Evolutionary conservation across 2,113 vertebrate genomes (phyloP).

Genomic region (Nycticryphes semicollaris): DNA sequence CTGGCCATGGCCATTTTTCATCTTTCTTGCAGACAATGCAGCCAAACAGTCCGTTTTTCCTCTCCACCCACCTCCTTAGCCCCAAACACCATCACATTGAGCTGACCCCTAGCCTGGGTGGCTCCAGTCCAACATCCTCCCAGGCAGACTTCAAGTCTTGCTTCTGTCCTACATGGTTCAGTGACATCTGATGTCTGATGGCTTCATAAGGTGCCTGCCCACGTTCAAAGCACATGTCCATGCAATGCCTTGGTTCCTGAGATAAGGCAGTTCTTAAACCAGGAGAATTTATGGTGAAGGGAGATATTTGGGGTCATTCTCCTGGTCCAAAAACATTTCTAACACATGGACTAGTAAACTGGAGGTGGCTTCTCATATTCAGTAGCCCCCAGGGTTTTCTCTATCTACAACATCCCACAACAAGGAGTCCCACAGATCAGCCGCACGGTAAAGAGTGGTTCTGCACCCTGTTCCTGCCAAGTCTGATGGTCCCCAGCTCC

Average conservation of each 20-base stretch:
- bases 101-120: not conserved
- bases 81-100: not conserved
- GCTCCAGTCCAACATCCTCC: not conserved
- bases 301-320: not conserved
- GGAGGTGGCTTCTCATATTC: not conserved
- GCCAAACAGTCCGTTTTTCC: not conserved
- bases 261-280: not conserved
- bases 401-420: not conserved
- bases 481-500: not conserved
- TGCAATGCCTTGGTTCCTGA: not conserved
- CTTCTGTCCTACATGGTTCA: not conserved
- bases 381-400: not conserved
- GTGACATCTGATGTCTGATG: rapidly evolving
- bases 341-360: not conserved
- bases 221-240: not conserved
- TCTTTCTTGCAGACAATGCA: not conserved
- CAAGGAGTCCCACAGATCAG: not conserved
- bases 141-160: not conserved
- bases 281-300: not conserved
- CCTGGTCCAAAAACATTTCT: not conserved
- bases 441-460: not conserved
- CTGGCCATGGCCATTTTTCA: not conserved
- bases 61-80: not conserved
- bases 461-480: not conserved
- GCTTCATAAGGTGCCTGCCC: not conserved